These are phyloP conservation scores for Drosophila arawakana DNA, from an alignment of 1,140 invertebrate genomes.

Conservation along the genomic window DNA sequence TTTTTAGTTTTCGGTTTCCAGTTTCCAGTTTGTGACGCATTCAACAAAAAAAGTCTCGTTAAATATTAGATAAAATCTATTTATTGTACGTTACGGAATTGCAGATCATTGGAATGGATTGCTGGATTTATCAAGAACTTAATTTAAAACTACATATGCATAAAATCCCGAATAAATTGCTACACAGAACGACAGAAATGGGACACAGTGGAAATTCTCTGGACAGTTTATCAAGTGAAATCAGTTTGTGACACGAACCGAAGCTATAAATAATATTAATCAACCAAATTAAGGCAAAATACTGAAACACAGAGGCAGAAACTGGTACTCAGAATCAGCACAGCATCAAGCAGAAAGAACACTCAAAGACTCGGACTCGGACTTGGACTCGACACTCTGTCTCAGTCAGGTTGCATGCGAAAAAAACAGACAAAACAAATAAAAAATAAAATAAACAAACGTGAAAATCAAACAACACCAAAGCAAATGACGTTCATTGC, in stretches of 20 bases:
- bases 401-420: conserved; percentile 53
- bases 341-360: conserved; percentile 37
- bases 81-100: conserved; percentile 2
- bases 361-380: not conserved
- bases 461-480: conserved; percentile 69
- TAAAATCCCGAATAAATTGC: conserved; percentile 36
- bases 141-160: conserved; percentile 5
- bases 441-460: conserved; percentile 53
- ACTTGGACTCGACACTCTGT: conserved; percentile 3
- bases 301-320: conserved; percentile 17
- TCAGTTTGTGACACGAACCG: conserved; percentile 35
- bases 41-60: too few species aligned
- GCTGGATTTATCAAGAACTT: too few species aligned
- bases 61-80: conserved; percentile 24
- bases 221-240: conserved; percentile 58
- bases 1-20: not conserved
- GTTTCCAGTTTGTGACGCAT: conserved; percentile 15
- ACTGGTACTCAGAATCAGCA: conserved; percentile 50
- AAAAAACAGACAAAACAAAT: conserved; percentile 63
- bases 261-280: conserved; percentile 72
- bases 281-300: conserved; percentile 37
- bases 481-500: conserved; percentile 74
- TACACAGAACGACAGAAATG: conserved; percentile 40
- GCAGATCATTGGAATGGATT: conserved; percentile 3
- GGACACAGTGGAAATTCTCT: conserved; percentile 52